Evolutionary conservation across 2,113 vertebrate species (phyloP).

Genomic region (Zapornia atra): DNA sequence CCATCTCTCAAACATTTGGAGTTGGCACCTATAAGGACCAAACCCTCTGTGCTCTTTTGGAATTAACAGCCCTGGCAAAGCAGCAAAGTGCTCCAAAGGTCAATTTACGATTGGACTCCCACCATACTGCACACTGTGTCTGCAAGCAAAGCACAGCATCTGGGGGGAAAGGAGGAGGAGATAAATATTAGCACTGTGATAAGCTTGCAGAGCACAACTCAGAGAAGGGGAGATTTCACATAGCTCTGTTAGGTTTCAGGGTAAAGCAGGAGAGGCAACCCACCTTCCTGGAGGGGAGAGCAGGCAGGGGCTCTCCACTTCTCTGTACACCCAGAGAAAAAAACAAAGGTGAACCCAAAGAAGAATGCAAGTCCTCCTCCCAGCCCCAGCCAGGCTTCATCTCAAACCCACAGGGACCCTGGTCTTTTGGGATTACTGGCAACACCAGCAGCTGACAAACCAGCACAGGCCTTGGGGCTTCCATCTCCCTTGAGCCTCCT

Average conservation of each 20-base stretch:
- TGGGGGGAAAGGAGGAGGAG: background rate
- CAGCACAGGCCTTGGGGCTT: background rate
- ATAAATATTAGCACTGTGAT: conserved; percentile 28
- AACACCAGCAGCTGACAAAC: background rate
- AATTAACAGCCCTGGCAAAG: background rate
- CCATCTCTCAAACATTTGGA: background rate
- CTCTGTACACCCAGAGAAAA: background rate
- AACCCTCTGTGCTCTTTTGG: background rate
- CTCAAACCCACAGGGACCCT: background rate
- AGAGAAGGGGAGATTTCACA: background rate
- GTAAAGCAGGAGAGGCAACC: background rate
- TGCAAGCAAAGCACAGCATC: background rate
- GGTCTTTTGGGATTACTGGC: background rate
- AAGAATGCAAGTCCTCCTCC: background rate
- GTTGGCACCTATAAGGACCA: background rate
- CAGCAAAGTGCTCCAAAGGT: conserved; percentile 53
- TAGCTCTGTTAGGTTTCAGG: background rate
- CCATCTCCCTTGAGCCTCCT: background rate
- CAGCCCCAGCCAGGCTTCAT: background rate
- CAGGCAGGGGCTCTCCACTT: background rate
- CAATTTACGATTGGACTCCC: background rate
- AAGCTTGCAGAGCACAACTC: background rate
- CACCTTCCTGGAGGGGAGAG: background rate
- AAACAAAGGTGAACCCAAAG: background rate
- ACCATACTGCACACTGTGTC: background rate